phyloP scores from a whole-genome alignment of 2,113 vertebrate genomes.

The Oncorhynchus tshawytscha region DNA sequence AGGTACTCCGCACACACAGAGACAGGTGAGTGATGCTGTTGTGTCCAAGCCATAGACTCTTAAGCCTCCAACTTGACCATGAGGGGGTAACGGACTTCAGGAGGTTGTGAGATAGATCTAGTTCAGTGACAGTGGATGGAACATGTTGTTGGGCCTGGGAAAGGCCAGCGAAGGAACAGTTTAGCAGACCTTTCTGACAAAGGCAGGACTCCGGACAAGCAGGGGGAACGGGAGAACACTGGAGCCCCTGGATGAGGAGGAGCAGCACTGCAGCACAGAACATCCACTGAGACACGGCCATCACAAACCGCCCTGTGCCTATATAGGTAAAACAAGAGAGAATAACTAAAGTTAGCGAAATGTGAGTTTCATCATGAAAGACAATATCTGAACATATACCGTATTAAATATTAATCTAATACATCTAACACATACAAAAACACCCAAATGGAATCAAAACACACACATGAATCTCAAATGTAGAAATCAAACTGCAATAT shows the following conservation, averaged over 20 bases:
- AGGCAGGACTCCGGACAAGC: constrained; percentile 62
- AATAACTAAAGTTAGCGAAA: neutral
- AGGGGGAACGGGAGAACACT: constrained; percentile 25
- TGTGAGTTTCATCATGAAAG: neutral
- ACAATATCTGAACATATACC: neutral
- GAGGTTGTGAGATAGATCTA: constrained; percentile 73
- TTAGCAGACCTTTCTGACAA: constrained; percentile 56
- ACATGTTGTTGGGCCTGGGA: constrained; percentile 41
- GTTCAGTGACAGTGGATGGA: constrained; percentile 41
- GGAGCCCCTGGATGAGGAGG: constrained; percentile 38
- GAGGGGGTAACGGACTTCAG: constrained; percentile 44
- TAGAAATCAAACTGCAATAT: neutral
- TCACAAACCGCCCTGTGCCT: constrained; percentile 41
- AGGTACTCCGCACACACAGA: constrained; percentile 51
- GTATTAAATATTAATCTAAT: neutral
- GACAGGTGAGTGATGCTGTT: constrained; percentile 68
- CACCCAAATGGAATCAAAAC: neutral
- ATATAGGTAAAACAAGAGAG: neutral
- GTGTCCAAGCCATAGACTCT: constrained; percentile 64
- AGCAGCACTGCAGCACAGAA: constrained; percentile 52
- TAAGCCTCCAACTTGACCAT: constrained; percentile 42
- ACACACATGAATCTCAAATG: neutral
- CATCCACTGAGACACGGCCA: constrained; percentile 43
- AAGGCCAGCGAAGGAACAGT: constrained; percentile 70
- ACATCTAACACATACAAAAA: neutral